Evolutionary conservation across 2,113 vertebrate species (phyloP), one percentile per base, ranked within the genome.

Genomic region (Eclectus roratus): DNA sequence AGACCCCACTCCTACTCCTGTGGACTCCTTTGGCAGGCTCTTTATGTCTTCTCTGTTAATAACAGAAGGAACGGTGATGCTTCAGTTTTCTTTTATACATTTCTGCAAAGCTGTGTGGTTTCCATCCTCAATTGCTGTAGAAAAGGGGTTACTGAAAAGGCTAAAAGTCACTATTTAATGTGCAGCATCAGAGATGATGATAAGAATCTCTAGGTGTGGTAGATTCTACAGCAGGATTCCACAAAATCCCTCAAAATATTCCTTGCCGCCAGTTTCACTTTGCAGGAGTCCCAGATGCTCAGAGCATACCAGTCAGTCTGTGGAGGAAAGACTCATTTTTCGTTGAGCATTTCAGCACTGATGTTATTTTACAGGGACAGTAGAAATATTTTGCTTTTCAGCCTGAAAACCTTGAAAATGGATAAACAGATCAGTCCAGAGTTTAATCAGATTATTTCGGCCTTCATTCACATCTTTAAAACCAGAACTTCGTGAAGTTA

Each of bases 1-100:
- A 37, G 50, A 91, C 46, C 37, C 46, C 21, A 3, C 3, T 1
- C 11, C 35, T n/a, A 0, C 35, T 68, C 55, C 80, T 8, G 1
- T 41, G 60, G 35, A 2, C 44, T 65, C 4, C 71, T 46, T n/a
- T 28, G 27, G 65, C 11, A 35, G 60, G 12, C 5, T 83, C 27
- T 70, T 85, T 25, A 13, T 63, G 19, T 52, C 28, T 37, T 43
- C 63, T 44, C 20, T 44, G 50, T 50, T 53, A 46, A n/a, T 53
- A 70, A 25, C 16, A 86, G 47, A 24, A 47, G 27, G 43, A 64
- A 19, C 31, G 52, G 18, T 61, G 33, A 24, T 15, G 17, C 21
- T 88, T 63, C 33, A 44, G 6, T 10, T 46, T 53, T 37, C 29
- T 61, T 68, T 28, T 19, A 46, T 37, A 35, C 0, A 1, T 47